Evolutionary conservation across 2,888 invertebrate genomes (phyloP), one percentile per base, ranked within the genome.

Genomic region (Tenthredo distinguenda): DNA sequence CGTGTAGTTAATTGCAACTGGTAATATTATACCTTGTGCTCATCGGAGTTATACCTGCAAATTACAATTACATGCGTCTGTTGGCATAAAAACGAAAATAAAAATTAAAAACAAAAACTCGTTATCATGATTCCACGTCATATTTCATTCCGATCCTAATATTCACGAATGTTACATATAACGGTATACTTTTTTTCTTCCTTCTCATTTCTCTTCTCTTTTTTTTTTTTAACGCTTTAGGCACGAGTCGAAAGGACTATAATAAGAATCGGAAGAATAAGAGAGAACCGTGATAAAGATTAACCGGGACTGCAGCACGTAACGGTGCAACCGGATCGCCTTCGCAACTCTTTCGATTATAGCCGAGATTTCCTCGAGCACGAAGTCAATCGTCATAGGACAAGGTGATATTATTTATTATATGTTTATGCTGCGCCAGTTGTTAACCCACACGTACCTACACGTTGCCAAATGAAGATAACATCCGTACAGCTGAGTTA

Each of bases 251-350:
- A 62, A 62, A 26, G 12, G 21, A 10, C 26, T 21, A 26, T 26
- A 62, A 34, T 68, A 31, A 18, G 15, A 6, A 68, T 15, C 68
- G 12, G 0, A 21, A 74, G 74, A 43, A 12, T n/a, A 4, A n/a
- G 72, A 40, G 21, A 21, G 12, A 40, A 43, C 12, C 21, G 43
- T 43, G 43, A 74, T 74, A 43, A 9, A 77, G 4, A 77, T 31
- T 31, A 34, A 55, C 47, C n/a, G n/a, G 40, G 3, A 26, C 26
- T 58, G 37, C 62, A 40, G 21, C 40, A 40, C 37, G 62, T 81
- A 81, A 81, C 81, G 81, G 81, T 81, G 81, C 62, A 43, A 81
- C 81, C 65, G 81, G 81, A 81, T 81, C 81, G 81, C 81, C 81
- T 81, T 62, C 81, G 43, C 81, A 81, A 62, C 21, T 81, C 9